Evolutionary conservation across 2,797 vertebrate species (phyloP).

Genomic region (Carapus acus): DNA sequence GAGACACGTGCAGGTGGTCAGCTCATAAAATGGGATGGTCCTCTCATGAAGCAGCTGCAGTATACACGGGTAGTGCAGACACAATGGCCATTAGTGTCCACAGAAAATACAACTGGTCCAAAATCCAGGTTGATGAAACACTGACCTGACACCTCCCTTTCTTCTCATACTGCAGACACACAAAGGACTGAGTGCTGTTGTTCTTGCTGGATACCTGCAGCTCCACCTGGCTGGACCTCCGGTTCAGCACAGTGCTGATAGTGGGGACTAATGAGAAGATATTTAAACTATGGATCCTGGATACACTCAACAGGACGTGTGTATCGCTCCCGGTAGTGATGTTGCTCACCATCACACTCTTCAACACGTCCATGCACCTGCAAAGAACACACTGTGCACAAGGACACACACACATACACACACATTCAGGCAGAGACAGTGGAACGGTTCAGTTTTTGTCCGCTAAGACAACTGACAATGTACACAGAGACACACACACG

Average conservation of each 20-base stretch:
- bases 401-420: conserved; percentile 5
- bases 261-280: conserved; percentile 50
- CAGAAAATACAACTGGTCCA: not conserved
- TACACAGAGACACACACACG: not conserved
- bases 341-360: conserved; percentile 55
- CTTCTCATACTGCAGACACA: conserved; percentile 64
- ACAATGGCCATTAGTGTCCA: not conserved
- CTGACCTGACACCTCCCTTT: conserved; percentile 55
- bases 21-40: conserved; percentile 56
- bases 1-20: conserved; percentile 69
- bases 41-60: conserved; percentile 23
- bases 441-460: not conserved
- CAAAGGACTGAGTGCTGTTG: not conserved
- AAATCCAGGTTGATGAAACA: not conserved
- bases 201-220: conserved; percentile 36
- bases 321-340: accelerated
- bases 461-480: too few relatives aligned
- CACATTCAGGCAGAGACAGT: not conserved
- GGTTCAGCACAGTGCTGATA: conserved; percentile 25
- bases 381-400: conserved; percentile 54
- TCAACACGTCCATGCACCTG: conserved; percentile 18
- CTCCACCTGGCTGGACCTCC: conserved; percentile 33
- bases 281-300: too few relatives aligned
- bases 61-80: conserved; percentile 30
- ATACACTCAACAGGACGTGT: not conserved